Evolutionary conservation across 1,140 invertebrate genomes (phyloP).

Genomic region (Contarinia nasturtii): DNA sequence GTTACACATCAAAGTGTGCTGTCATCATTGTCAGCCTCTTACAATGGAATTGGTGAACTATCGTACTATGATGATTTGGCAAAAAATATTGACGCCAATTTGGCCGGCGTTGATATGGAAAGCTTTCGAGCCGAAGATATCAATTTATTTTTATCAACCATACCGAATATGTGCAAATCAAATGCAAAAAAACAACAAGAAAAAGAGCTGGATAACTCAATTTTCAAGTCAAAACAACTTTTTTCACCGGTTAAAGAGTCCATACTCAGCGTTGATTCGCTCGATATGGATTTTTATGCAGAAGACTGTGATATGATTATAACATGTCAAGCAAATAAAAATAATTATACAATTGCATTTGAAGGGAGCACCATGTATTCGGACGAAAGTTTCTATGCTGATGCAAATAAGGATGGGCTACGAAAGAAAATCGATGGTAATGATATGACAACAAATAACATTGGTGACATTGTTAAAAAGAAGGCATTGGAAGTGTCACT

Average conservation of each 20-base stretch:
- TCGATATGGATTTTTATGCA: conserved; percentile 58
- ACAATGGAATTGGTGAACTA: conserved; percentile 49
- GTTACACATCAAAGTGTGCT: conserved; percentile 59
- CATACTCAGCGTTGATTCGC: conserved; percentile 74
- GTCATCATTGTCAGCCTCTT: conserved; percentile 58
- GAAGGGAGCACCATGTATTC: conserved; percentile 76
- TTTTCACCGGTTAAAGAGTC: conserved; percentile 82
- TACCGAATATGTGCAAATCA: conserved; percentile 39
- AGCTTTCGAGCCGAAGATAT: conserved; percentile 82
- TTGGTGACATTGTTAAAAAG: conserved; percentile 22
- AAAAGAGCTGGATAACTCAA: conserved; percentile 31
- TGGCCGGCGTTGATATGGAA: conserved; percentile 89
- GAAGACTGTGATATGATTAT: conserved; percentile 65
- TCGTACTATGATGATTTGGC: conserved; percentile 68
- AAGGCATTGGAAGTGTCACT: conserved; percentile 46
- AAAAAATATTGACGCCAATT: conserved; percentile 74
- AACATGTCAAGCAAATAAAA: conserved; percentile 77
- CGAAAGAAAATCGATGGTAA: conserved; percentile 16
- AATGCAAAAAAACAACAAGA: not conserved
- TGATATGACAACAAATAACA: conserved; percentile 22
- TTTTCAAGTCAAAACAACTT: conserved; percentile 72
- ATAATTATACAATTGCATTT: conserved; percentile 88
- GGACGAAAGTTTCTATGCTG: conserved; percentile 61
- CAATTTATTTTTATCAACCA: conserved; percentile 57
- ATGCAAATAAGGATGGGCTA: conserved; percentile 7